Evolutionary conservation across 2,797 vertebrate species (phyloP), one percentile per base, ranked within the genome.

Genomic region (Thunnus albacares): DNA sequence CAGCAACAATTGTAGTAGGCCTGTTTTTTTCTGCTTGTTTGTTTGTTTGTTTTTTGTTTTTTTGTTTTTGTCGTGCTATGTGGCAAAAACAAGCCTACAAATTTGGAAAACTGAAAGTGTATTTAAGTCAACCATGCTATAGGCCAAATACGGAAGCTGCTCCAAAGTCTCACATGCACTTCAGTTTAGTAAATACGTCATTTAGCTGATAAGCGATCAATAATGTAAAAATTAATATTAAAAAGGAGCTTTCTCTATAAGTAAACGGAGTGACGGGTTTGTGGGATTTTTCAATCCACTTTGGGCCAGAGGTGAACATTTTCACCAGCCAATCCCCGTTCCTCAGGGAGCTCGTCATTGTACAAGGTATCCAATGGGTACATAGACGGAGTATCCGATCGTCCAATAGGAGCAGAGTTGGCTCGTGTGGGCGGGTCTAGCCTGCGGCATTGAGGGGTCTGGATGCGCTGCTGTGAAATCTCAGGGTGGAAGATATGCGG

Each of bases 321-420:
- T 15, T 38, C 75, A 77, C 53, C 67, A 81, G 72, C 91, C 93
- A 90, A 90, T 94, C 84, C 51, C 52, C 65, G 79, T 77, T 87
- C 75, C 61, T 33, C 45, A 10, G 26, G 53, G 11, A 69, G 35
- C 33, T 35, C 56, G 69, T 85, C 69, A 30, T 52, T 22, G 47
- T 4, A 3, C 0, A 15, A 55, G 18, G 15, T 6, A 79, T 45
- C 94, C 94, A 95, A 93, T 95, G 28, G 73, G 35, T 9, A 43
- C 20, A 14, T 7, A n/a, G 49, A 20, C 18, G 35, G 18, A 3
- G 14, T 3, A 3, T 43, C 11, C 13, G 2, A 0, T n/a, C 38
- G 82, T 65, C 95, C 95, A 95, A 94, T 95, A 18, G 87, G 67
- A 89, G 79, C 65, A 3, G 59, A 71, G 80, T 3, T 58, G 58